Percentiles rank a stretch among this genome's conserved stretches.
These are phyloP conservation scores for Enchytraeus crypticus DNA, from an alignment of 2,888 invertebrate species.

Conservation along the genomic window DNA sequence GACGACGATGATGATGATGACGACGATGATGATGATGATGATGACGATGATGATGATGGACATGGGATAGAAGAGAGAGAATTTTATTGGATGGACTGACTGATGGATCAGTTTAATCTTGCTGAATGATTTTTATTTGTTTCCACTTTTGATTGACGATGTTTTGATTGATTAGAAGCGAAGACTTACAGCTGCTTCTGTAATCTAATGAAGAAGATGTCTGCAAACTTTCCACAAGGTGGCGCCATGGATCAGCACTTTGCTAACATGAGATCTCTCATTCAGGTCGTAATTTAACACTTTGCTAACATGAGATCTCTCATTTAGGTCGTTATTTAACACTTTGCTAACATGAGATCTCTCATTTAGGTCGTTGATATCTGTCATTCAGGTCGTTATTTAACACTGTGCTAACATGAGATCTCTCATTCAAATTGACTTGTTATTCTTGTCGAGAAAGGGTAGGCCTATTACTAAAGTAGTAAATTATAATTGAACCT, in stretches of 20 bases:
- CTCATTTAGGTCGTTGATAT: slow-evolving; percentile 52
- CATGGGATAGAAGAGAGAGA: too few species aligned
- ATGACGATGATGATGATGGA: too few species aligned
- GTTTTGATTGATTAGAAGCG: too few species aligned
- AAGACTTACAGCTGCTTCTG: slow-evolving; percentile 83
- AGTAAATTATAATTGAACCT: too few species aligned
- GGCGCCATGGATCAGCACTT: slow-evolving; percentile 92
- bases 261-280: slow-evolving; percentile 74
- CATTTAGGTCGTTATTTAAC: slow-evolving; percentile 59
- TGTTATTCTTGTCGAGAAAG: slow-evolving; percentile 91
- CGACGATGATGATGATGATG: too few species aligned
- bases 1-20: too few species aligned
- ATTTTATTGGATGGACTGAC: too few species aligned
- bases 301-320: slow-evolving; percentile 81
- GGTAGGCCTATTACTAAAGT: slow-evolving; percentile 48
- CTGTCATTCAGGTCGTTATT: slow-evolving; percentile 66
- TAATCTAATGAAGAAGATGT: slow-evolving; percentile 79
- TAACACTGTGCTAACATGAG: slow-evolving; percentile 91
- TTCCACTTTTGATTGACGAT: too few species aligned
- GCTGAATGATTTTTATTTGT: too few species aligned
- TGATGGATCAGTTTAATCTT: too few species aligned
- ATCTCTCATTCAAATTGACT: slow-evolving; percentile 54
- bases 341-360: slow-evolving; percentile 84
- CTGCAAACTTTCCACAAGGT: slow-evolving; percentile 77
- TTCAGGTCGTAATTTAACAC: slow-evolving; percentile 62